Base-by-base conservation (phyloP, 2,888 invertebrate genomes). In the Adelphocoris suturalis region DNA sequence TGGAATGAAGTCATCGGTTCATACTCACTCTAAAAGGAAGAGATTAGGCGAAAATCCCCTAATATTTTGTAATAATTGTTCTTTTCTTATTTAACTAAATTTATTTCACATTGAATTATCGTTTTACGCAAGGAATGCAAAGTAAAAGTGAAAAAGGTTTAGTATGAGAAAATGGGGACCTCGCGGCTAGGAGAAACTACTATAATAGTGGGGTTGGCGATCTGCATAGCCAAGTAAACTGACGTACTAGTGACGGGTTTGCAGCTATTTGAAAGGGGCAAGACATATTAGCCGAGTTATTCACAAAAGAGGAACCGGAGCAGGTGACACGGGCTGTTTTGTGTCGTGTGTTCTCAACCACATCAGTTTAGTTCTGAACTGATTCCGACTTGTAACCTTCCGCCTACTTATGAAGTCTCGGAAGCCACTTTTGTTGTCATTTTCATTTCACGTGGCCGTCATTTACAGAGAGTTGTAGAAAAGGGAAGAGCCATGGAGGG, bases 241-340 rank as follows among this genome's bases (percentile, higher is more conserved):
- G 14, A 16, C n/a, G 16, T 16, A 57, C 16, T 57, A 14, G 57
- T n/a, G n/a, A 7, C 7, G 57, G 57, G 16, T 52, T 52, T 52
- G 52, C 16, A 52, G n/a, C 28, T 82, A 82, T 82, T 82, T 52
- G 82, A 52, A 47, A 23, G 19, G 82, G n/a, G 52, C 47, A 82
- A 52, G 81, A 9, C 82, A 82, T 82, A 82, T 82, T 82, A 82
- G 52, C 82, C 82, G 82, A 82, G 82, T 82, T 82, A 82, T 82
- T 82, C 82, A 82, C 82, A 82, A 52, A 82, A 23, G 52, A 52
- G 82, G 82, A 82, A 82, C 82, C 52, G 19, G 82, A 82, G 52
- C 82, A 48, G 13, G 78, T 78, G 78, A 78, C 46, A 82, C 82
- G 52, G 52, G 82, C 47, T 27, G 82, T 82, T 82, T 82, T 47